Evolutionary conservation across 2,797 vertebrate species (phyloP), one percentile per base, ranked within the genome.

Genomic region (Dipus sagitta): DNA sequence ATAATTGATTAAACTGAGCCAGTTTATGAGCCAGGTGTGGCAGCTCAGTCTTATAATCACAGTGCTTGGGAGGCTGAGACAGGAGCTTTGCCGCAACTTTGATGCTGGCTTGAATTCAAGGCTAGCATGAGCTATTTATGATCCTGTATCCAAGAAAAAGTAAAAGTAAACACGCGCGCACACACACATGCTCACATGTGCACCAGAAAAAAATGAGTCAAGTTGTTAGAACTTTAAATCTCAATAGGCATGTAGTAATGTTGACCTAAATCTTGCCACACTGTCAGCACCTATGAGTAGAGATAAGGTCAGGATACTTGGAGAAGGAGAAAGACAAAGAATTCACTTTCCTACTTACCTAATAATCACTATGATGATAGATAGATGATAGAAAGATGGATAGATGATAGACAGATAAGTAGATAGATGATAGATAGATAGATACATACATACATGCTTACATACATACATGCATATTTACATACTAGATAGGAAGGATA

Each of bases 171-270:
- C 21, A n/a, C 77, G 21, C 4, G 5, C 52, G 32, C 77, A 79
- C 20, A 78, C n/a, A 60, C 42, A 75, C 64, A 65, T 21, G 26
- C 64, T 23, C 64, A 65, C 23, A 65, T 23, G 23, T 23, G 6
- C 64, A 84, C n/a, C 54, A 14, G 13, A 58, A 58, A 86, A 86
- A 76, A 65, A 0, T 32, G 34, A 74, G 5, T 26, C 4, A 88
- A 68, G 81, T 74, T 21, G 13, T 72, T 79, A 74, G 2, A 80
- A 93, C n/a, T 85, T 93, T 86, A 81, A 67, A 78, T 96, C 5
- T 78, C 76, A 79, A 1, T 23, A 13, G 60, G 54, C 34, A 85
- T 23, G 72, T 54, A 72, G 77, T 28, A 80, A 24, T 47, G 6
- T 67, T 38, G 30, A 38, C 26, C 42, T 64, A 42, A 70, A 67